Percentiles rank a stretch among this genome's conserved stretches.
Evolutionary conservation across 1,140 invertebrate genomes (phyloP).

Genomic region (Hyles euphorbiae): DNA sequence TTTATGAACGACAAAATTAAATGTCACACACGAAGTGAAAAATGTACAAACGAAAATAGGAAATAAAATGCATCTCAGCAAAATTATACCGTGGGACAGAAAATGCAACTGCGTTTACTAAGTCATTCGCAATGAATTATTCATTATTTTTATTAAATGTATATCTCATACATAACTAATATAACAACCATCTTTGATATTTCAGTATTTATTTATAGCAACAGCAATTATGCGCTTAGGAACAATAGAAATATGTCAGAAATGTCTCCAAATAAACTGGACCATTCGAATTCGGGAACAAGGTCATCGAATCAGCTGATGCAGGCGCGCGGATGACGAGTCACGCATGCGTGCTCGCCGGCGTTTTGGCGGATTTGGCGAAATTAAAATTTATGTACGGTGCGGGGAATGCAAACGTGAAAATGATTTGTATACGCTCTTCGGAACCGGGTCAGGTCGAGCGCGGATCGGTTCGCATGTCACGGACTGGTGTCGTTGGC

Average conservation of each 20-base stretch:
- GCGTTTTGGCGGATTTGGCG: slow-evolving; percentile 4
- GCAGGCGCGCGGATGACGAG: slow-evolving; percentile 16
- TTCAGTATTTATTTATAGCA: too few species aligned
- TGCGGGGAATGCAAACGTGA: slow-evolving; percentile 1
- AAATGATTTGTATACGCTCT: slow-evolving; percentile 7
- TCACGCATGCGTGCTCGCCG: slow-evolving; percentile 44
- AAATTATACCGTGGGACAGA: too few species aligned
- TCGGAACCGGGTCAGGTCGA: slow-evolving; percentile 23
- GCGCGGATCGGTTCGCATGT: slow-evolving; percentile 18
- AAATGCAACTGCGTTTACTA: too few species aligned
- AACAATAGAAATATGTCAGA: not conserved
- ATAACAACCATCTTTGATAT: too few species aligned
- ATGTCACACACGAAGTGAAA: too few species aligned
- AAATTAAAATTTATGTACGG: slow-evolving; percentile 6
- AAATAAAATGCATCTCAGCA: too few species aligned
- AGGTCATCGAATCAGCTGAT: slow-evolving; percentile 44
- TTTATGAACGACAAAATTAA: too few species aligned
- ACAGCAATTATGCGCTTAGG: too few species aligned
- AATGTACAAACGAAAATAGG: too few species aligned
- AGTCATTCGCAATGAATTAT: too few species aligned
- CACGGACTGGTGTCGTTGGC: slow-evolving; percentile 39
- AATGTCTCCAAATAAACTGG: slow-evolving; percentile 3
- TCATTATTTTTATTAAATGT: too few species aligned
- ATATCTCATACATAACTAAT: too few species aligned
- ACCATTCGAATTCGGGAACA: slow-evolving; percentile 40